Conservation (phyloP, 1,140 invertebrate genomes). For the Aethina tumida region DNA sequence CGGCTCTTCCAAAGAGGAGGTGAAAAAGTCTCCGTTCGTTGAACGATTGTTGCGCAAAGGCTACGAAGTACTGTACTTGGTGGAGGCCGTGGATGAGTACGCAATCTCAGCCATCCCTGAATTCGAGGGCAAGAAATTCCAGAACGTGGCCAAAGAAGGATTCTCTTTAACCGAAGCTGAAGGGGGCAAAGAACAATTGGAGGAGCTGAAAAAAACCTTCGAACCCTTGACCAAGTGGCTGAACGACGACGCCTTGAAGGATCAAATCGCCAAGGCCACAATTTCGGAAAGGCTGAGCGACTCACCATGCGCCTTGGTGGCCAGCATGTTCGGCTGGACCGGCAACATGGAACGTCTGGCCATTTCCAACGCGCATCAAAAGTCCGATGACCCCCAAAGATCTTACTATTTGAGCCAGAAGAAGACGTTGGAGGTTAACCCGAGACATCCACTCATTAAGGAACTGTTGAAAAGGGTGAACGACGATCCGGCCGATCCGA, state of each 20-base stretch:
- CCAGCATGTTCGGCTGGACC: slow-evolving; percentile 94
- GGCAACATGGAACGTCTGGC: slow-evolving; percentile 98
- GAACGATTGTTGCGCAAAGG: slow-evolving; percentile 85
- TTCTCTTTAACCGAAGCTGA: slow-evolving; percentile 79
- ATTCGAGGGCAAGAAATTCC: slow-evolving; percentile 99
- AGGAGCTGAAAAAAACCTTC: slow-evolving; percentile 69
- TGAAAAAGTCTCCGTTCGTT: slow-evolving; percentile 90
- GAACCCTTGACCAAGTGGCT: slow-evolving; percentile 92
- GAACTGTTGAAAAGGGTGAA: slow-evolving; percentile 80
- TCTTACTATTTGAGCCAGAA: slow-evolving; percentile 91
- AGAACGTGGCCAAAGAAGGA: slow-evolving; percentile 99
- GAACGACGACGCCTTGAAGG: slow-evolving; percentile 74
- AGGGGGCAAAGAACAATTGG: slow-evolving; percentile 71
- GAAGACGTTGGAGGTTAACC: slow-evolving; percentile 97
- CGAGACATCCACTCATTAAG: slow-evolving; percentile 89
- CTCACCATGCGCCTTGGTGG: slow-evolving; percentile 95
- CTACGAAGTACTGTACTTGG: slow-evolving; percentile 92
- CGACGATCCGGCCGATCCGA: slow-evolving; percentile 66
- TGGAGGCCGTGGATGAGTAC: slow-evolving; percentile 98
- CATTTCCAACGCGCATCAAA: slow-evolving; percentile 94
- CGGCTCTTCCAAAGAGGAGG: slow-evolving; percentile 77
- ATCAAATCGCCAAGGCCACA: slow-evolving; percentile 71
- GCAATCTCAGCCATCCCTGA: slow-evolving; percentile 94
- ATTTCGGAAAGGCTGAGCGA: slow-evolving; percentile 85
- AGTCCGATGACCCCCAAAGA: slow-evolving; percentile 84